These are phyloP conservation scores for Eristalinus sepulchralis DNA, from an alignment of 2,888 invertebrate genomes.

Conservation along the genomic window DNA sequence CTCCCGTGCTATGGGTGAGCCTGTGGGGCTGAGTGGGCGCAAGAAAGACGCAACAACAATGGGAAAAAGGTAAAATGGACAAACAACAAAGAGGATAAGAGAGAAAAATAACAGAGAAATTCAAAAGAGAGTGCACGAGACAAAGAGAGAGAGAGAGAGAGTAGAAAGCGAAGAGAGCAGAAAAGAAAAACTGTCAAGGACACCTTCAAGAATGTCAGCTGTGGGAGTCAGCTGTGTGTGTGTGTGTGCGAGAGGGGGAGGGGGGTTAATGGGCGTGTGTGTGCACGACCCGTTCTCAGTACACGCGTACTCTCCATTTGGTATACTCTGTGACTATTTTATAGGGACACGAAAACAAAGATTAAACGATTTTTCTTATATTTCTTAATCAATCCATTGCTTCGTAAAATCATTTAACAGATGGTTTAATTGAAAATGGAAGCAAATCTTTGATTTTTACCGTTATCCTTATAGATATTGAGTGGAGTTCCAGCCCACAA, in stretches of 20 bases:
- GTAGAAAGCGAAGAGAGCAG: background rate
- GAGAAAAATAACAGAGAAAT: background rate
- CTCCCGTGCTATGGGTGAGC: background rate
- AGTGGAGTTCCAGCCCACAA: no score
- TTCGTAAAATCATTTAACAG: no score
- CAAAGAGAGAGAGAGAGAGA: background rate
- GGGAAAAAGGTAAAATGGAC: slow-evolving; percentile 35
- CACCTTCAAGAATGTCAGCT: slow-evolving; percentile 65
- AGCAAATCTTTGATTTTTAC: no score
- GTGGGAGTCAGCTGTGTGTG: slow-evolving; percentile 39
- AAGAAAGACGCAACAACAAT: slow-evolving; percentile 18
- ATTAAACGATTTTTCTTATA: no score
- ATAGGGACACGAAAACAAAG: background rate
- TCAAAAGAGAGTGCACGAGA: background rate
- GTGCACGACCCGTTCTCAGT: background rate
- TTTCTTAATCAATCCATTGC: background rate
- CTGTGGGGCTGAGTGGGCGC: background rate
- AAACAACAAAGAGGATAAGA: slow-evolving; percentile 33
- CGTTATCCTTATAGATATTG: no score
- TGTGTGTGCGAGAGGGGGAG: no score
- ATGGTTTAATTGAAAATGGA: no score
- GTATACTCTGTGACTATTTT: slow-evolving; percentile 7
- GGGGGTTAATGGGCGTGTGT: background rate
- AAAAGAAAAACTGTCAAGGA: slow-evolving; percentile 54
- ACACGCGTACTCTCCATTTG: background rate